These are phyloP conservation scores for Thera britannica DNA, from an alignment of 2,888 invertebrate species.

Conservation along the genomic window DNA sequence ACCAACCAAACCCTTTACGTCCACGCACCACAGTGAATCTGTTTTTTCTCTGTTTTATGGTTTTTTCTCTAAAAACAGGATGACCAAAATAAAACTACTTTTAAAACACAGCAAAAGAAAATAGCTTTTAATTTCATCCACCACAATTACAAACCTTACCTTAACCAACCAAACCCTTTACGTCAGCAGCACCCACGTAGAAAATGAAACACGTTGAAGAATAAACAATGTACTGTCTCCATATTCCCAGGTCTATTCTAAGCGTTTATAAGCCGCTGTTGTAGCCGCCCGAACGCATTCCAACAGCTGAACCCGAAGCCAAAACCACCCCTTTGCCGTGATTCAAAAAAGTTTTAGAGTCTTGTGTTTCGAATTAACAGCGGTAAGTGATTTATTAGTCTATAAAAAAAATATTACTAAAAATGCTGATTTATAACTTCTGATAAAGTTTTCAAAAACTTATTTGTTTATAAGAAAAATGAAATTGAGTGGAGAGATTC, in stretches of 20 bases:
- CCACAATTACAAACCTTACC: not conserved
- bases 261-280: conserved; percentile 71
- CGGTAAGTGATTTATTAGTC: conserved; percentile 24
- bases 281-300: conserved; percentile 73
- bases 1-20: not conserved
- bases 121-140: not conserved
- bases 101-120: too few species aligned
- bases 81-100: too few species aligned
- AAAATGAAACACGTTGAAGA: conserved; percentile 23
- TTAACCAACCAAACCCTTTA: conserved; percentile 24
- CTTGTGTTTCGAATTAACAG: conserved; percentile 28
- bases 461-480: too few species aligned
- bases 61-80: too few species aligned
- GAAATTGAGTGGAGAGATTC: too few species aligned
- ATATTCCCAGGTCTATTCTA: conserved; percentile 57
- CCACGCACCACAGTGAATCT: too few species aligned
- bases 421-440: too few species aligned
- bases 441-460: too few species aligned
- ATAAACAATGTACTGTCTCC: conserved; percentile 38
- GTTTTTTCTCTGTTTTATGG: too few species aligned
- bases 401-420: not conserved
- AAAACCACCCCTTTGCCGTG: conserved; percentile 26
- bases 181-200: conserved; percentile 61
- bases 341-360: conserved; percentile 24
- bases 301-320: conserved; percentile 34